Evolutionary conservation across 1,140 invertebrate genomes (phyloP).

Genomic region (Chironomus tepperi): DNA sequence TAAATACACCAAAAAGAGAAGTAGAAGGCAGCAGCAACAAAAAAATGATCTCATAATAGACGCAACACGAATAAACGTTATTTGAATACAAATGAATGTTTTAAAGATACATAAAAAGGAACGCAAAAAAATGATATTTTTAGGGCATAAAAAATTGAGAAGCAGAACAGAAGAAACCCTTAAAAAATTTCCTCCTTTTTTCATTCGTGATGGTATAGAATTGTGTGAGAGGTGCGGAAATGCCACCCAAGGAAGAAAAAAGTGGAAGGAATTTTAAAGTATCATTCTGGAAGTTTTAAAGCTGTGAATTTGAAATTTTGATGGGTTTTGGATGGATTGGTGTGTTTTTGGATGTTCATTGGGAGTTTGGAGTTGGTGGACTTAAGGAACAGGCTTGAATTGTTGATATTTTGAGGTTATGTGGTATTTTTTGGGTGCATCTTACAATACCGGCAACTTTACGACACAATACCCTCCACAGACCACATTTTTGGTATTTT

Average conservation of each 20-base stretch:
- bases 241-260: not conserved
- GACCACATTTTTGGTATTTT: no score
- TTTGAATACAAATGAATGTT: constrained; percentile 24
- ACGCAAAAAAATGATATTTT: constrained; percentile 21
- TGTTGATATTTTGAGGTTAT: no score
- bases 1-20: not conserved
- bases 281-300: no score
- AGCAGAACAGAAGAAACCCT: not conserved
- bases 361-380: no score
- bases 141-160: not conserved
- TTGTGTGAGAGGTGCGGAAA: not conserved
- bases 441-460: no score
- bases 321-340: no score
- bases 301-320: no score
- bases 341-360: no score
- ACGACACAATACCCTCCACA: no score
- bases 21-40: not conserved
- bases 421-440: no score
- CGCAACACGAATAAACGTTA: constrained; percentile 22
- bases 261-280: not conserved
- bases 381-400: no score
- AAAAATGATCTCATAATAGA: constrained; percentile 24
- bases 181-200: not conserved
- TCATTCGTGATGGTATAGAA: not conserved
- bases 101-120: constrained; percentile 23